phyloP scores from a whole-genome alignment of 1,140 invertebrate genomes.

The Formica exsecta region DNA sequence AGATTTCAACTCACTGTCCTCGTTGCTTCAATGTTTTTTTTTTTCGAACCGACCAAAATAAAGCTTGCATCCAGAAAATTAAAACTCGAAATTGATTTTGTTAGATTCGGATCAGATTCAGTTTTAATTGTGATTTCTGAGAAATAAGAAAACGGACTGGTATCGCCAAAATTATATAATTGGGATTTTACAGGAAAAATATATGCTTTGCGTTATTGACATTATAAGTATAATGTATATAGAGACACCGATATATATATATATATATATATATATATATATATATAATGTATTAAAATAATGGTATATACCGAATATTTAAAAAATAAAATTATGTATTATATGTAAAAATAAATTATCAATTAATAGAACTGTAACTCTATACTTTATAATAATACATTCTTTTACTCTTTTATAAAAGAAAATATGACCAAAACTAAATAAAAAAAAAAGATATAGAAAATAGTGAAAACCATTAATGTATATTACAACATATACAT shows the following conservation, averaged over 20 bases:
- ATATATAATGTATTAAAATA: neutral
- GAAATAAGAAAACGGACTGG: neutral
- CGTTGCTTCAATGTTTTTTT: slow-evolving; percentile 10
- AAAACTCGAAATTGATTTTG: neutral
- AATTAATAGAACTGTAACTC: neutral
- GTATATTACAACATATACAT: too few relatives aligned
- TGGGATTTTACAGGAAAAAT: neutral
- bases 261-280: too few relatives aligned
- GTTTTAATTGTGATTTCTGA: slow-evolving; percentile 15
- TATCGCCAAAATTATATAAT: neutral
- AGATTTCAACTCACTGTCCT: slow-evolving; percentile 23
- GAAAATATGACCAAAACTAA: neutral
- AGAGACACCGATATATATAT: neutral
- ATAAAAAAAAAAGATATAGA: neutral
- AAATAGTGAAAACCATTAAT: too few relatives aligned
- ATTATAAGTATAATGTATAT: neutral
- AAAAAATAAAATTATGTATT: neutral
- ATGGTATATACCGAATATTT: neutral
- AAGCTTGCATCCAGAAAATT: neutral
- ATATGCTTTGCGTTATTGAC: neutral
- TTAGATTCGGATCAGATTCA: neutral
- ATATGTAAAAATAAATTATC: too few relatives aligned
- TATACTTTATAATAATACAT: neutral
- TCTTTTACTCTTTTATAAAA: neutral
- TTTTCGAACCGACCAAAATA: neutral